Evolutionary conservation across 1,140 invertebrate species (phyloP).

Genomic region (Parasteatoda tepidariorum): DNA sequence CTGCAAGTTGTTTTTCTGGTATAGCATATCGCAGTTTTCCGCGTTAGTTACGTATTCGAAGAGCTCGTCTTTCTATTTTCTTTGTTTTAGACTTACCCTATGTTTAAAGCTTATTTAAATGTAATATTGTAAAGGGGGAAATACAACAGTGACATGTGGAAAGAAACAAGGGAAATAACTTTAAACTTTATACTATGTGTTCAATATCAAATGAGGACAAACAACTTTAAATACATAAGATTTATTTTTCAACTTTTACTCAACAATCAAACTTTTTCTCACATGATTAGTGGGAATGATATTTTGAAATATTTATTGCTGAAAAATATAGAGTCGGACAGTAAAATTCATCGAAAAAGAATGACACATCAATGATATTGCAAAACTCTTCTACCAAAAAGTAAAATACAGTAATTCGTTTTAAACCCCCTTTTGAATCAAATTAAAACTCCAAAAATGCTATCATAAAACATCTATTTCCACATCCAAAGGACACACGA

Average conservation of each 20-base stretch:
- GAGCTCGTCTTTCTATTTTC: too few relatives aligned
- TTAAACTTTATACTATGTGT: too few relatives aligned
- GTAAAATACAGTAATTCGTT: background rate
- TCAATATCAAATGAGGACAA: too few relatives aligned
- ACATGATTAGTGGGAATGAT: constrained; percentile 58
- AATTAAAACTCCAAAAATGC: constrained; percentile 21
- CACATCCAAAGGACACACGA: constrained; percentile 46
- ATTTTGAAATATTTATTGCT: constrained; percentile 54
- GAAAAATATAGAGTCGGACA: constrained; percentile 50
- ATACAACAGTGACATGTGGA: too few relatives aligned
- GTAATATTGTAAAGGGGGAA: too few relatives aligned
- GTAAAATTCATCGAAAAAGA: constrained; percentile 38
- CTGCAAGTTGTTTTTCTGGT: too few relatives aligned
- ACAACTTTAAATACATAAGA: constrained; percentile 54
- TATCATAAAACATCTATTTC: constrained; percentile 16
- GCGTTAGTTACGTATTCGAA: too few relatives aligned
- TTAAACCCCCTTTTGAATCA: constrained; percentile 4
- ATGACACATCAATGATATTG: constrained; percentile 27
- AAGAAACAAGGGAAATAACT: too few relatives aligned
- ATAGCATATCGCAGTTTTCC: too few relatives aligned
- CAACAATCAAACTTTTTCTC: constrained; percentile 45
- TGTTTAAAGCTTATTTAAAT: too few relatives aligned
- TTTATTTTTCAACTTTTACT: constrained; percentile 54
- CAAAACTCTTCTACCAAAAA: background rate
- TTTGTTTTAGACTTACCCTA: too few relatives aligned